A percentile compares a stretch with the other conserved stretches of the same genome.
Evolutionary conservation across 2,888 invertebrate species (phyloP).

Genomic region (Neoscelio sp.): DNA sequence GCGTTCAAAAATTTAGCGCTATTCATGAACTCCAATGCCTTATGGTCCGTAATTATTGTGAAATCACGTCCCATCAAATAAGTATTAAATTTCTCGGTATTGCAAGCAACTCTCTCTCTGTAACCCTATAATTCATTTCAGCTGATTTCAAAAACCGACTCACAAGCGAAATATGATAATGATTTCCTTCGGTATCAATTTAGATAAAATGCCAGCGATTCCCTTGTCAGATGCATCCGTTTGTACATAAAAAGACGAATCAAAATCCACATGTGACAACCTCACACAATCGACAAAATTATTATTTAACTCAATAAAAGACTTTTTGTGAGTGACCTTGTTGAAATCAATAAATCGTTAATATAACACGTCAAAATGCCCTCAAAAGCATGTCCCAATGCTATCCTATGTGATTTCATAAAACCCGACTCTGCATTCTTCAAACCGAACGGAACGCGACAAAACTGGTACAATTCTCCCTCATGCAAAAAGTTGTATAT

Average conservation of each 20-base stretch:
- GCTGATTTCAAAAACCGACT: conserved; percentile 66
- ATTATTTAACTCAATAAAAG: background rate
- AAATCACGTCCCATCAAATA: conserved; percentile 69
- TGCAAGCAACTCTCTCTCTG: conserved; percentile 73
- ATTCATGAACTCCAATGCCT: conserved; percentile 70
- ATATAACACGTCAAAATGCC: conserved; percentile 10
- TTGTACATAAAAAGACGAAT: conserved; percentile 41
- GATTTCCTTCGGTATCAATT: conserved; percentile 30
- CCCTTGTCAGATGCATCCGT: conserved; percentile 65
- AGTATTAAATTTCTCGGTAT: conserved; percentile 72
- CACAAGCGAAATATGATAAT: conserved; percentile 64
- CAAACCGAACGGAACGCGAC: too few relatives aligned
- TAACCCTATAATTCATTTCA: conserved; percentile 69
- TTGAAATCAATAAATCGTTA: conserved; percentile 13
- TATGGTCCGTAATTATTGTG: conserved; percentile 72
- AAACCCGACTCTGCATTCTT: too few relatives aligned
- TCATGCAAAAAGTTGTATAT: too few relatives aligned
- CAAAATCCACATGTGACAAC: background rate
- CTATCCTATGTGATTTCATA: conserved; percentile 8
- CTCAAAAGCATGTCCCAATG: background rate
- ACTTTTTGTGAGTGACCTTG: background rate
- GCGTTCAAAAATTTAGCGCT: conserved; percentile 69
- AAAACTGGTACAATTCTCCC: too few relatives aligned
- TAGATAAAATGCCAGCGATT: conserved; percentile 38
- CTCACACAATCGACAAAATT: background rate